Evolutionary conservation across 2,888 invertebrate genomes (phyloP).

Genomic region (Molorchus minor): DNA sequence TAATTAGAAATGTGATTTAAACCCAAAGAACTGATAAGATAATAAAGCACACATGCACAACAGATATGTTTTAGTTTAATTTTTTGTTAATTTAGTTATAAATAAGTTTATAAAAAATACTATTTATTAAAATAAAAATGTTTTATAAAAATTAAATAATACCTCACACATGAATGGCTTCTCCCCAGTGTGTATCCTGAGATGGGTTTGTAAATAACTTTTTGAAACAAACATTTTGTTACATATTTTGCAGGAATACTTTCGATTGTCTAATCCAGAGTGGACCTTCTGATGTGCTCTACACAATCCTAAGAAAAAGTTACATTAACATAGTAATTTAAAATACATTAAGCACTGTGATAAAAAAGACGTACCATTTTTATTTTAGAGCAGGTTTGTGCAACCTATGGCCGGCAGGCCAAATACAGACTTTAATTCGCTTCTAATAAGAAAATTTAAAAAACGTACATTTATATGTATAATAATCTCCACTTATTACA

Average conservation of each 20-base stretch:
- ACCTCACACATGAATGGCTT: conserved; percentile 71
- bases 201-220: conserved; percentile 69
- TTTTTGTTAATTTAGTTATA: not conserved
- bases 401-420: no score
- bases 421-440: no score
- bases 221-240: conserved; percentile 71
- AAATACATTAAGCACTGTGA: not conserved
- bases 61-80: not conserved
- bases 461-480: no score
- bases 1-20: no score
- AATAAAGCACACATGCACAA: no score
- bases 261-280: conserved; percentile 68
- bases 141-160: not conserved
- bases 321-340: conserved; percentile 11
- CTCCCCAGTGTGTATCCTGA: conserved; percentile 69
- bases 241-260: conserved; percentile 69
- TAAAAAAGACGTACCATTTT: no score
- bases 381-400: no score
- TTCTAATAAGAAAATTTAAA: no score
- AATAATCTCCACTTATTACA: no score
- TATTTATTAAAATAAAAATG: not conserved
- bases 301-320: conserved; percentile 63
- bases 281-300: conserved; percentile 69
- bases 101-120: not conserved
- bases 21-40: no score